Base-by-base conservation (phyloP, 1,140 invertebrate species). In the Mercenaria mercenaria region DNA sequence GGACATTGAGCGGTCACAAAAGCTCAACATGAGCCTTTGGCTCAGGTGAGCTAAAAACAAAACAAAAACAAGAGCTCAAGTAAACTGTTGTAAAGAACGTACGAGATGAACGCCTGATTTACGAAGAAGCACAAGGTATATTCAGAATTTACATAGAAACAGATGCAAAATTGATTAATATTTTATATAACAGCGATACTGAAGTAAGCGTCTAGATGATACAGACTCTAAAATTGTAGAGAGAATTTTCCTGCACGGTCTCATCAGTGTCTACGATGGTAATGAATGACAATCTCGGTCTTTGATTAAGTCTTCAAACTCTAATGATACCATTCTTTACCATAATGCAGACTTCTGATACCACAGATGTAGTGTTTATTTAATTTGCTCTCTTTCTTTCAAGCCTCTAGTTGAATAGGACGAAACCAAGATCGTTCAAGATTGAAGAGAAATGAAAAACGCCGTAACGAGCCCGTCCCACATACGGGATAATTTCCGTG, bases 341-440 rank as follows among this genome's bases (percentile, higher is more conserved):
- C 37, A 67, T 72, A 23, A 50, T 34, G n/a, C 64, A 32, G 61
- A 39, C 41, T 39, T 67, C 39, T 67, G 41, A n/a, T 50, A 29
- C 82, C 61, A 84, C 82, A 84, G 82, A 84, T 84, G 82, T 84
- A 84, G 82, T 84, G 82, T 84, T 84, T 84, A 84, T 84, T 84
- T 84, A 84, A 84, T 84, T 84, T 84, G 43, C 47, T 64, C 34
- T 43, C 61, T 64, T 72, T 84, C 64, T 72, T 83, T 69, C 69
- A 59, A 67, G 61, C 18, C 20, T 39, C 61, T 47, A 34, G 56
- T 26, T 29, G 56, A 64, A 64, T 69, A 69, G 50, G n/a, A 34
- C 6, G 34, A 83, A 61, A 56, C 61, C 61, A 47, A n/a, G 81
- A 64, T 67, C 61, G 39, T 20, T 69, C 50, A 0, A 39, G 81